phyloP scores from a whole-genome alignment of 2,113 vertebrate genomes.

The Nothoprocta perdicaria region DNA sequence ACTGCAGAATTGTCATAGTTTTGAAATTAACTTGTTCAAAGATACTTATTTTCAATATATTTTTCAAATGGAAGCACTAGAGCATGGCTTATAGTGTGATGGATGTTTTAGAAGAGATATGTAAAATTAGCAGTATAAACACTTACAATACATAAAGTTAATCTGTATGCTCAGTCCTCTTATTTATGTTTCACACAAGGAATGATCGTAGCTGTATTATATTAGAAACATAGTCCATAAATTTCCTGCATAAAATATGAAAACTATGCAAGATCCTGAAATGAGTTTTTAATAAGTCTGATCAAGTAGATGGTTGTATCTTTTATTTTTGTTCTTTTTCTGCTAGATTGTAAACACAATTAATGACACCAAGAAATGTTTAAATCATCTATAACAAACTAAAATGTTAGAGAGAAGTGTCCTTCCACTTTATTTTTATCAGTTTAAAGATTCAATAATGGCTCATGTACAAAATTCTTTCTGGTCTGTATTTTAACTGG shows the following conservation, averaged over 20 bases:
- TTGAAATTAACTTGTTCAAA: not conserved
- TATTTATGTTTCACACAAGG: not conserved
- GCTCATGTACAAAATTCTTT: not conserved
- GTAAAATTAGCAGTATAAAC: not conserved
- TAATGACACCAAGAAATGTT: not conserved
- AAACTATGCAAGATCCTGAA: not conserved
- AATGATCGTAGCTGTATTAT: not conserved
- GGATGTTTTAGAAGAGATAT: not conserved
- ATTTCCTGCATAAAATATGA: not conserved
- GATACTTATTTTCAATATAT: not conserved
- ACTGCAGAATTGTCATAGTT: not conserved
- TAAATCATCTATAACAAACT: not conserved
- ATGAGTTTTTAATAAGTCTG: not conserved
- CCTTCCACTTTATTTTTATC: not conserved
- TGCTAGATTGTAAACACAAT: not conserved
- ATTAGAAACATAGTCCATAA: not conserved
- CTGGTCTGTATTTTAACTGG: not conserved
- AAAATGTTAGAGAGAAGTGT: not conserved
- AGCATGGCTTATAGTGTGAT: not conserved
- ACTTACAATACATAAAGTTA: not conserved
- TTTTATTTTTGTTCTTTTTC: not conserved
- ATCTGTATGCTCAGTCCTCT: not conserved
- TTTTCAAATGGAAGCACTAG: not conserved
- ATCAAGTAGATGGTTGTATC: not conserved
- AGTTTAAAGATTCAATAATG: not conserved